Evolutionary conservation across 1,140 invertebrate species (phyloP).

Genomic region (Penaeus chinensis): DNA sequence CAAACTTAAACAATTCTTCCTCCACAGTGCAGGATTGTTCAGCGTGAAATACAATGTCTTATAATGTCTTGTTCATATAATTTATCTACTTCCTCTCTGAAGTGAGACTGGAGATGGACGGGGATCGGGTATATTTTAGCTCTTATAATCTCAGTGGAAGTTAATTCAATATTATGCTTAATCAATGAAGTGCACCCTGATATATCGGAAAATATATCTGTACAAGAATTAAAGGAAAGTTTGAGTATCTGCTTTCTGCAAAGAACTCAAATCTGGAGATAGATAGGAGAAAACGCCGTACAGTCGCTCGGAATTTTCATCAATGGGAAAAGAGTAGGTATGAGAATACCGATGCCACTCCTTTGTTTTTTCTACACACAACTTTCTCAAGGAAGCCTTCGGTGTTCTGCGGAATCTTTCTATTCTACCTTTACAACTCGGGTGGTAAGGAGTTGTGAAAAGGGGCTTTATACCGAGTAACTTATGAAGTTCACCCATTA

Average conservation of each 20-base stretch:
- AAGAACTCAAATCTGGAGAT: neutral
- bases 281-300: conserved; percentile 1
- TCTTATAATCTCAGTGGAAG: no score
- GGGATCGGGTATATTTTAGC: no score
- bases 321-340: no score
- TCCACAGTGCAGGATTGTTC: neutral
- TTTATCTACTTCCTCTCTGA: neutral
- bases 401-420: no score
- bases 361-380: no score
- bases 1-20: no score
- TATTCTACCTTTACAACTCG: neutral
- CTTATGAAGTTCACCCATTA: neutral
- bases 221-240: neutral
- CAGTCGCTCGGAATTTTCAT: neutral
- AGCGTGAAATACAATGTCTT: conserved; percentile 19
- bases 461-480: no score
- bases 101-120: neutral
- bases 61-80: neutral
- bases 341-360: no score
- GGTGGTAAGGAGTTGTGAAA: no score
- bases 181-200: neutral
- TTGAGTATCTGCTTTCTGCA: neutral
- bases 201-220: conserved; percentile 2
- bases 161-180: no score
- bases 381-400: no score